Evolutionary conservation across 2,797 vertebrate genomes (phyloP).

Genomic region (Numenius phaeopus): DNA sequence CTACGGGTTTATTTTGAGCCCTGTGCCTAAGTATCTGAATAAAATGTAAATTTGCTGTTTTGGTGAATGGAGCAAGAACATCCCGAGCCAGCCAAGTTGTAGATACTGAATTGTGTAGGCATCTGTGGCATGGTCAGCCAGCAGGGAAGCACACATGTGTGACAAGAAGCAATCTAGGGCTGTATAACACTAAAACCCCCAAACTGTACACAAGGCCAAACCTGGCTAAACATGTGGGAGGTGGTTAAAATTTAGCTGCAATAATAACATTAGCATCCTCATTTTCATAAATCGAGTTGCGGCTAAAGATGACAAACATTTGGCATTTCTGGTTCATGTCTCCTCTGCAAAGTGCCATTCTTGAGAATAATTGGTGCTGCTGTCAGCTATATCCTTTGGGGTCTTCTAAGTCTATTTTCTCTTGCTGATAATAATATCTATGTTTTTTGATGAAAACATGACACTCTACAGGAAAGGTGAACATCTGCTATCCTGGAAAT

Average conservation of each 20-base stretch:
- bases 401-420: background rate
- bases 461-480: background rate
- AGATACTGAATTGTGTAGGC: background rate
- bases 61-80: background rate
- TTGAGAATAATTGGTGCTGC: background rate
- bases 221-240: background rate
- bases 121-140: background rate
- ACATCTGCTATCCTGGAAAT: background rate
- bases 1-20: background rate
- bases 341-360: background rate
- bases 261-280: background rate
- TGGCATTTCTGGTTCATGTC: background rate
- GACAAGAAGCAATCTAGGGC: background rate
- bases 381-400: background rate
- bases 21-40: background rate
- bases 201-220: background rate
- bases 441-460: background rate
- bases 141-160: fast-evolving
- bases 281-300: background rate
- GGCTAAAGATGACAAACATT: background rate
- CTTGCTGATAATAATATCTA: background rate
- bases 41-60: background rate
- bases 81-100: background rate
- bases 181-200: background rate
- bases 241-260: background rate